These are phyloP conservation scores for Schizopygopsis malacanthus DNA, from an alignment of 2,797 vertebrate genomes.

Conservation along the genomic window DNA sequence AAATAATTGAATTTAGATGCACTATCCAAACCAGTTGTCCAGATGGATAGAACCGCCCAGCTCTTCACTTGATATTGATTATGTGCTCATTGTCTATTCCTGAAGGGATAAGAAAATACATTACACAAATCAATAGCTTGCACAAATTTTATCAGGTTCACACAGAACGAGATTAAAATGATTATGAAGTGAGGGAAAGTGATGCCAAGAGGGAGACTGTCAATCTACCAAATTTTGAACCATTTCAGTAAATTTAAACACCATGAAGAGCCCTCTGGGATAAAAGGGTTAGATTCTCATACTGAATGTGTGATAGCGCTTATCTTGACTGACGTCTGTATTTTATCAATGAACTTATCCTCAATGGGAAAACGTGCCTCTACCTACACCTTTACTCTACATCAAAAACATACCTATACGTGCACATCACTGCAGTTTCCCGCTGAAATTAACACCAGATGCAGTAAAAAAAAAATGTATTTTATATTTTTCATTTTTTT, in stretches of 20 bases:
- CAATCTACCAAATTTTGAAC: constrained; percentile 53
- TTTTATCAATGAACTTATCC: background rate
- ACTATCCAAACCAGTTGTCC: constrained; percentile 40
- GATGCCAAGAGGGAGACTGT: constrained; percentile 51
- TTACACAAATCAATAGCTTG: constrained; percentile 60
- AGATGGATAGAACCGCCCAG: constrained; percentile 44
- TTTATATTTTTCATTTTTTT: background rate
- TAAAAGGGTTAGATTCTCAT: constrained; percentile 13
- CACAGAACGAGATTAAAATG: constrained; percentile 54
- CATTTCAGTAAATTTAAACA: constrained; percentile 47
- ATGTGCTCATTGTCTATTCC: constrained; percentile 60
- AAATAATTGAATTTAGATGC: constrained; percentile 59
- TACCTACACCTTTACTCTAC: background rate
- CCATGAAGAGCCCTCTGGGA: constrained; percentile 44
- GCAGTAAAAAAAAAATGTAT: background rate
- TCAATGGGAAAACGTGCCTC: background rate
- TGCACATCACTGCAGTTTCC: background rate
- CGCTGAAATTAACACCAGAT: background rate
- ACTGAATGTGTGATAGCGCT: background rate
- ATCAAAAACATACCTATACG: background rate
- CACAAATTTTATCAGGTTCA: constrained; percentile 53
- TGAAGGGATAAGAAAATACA: constrained; percentile 59
- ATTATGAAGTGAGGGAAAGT: constrained; percentile 52
- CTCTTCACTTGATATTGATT: constrained; percentile 52
- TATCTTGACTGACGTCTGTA: constrained; percentile 11